phyloP scores from a whole-genome alignment of 2,113 vertebrate species.

The Chroicocephalus ridibundus region DNA sequence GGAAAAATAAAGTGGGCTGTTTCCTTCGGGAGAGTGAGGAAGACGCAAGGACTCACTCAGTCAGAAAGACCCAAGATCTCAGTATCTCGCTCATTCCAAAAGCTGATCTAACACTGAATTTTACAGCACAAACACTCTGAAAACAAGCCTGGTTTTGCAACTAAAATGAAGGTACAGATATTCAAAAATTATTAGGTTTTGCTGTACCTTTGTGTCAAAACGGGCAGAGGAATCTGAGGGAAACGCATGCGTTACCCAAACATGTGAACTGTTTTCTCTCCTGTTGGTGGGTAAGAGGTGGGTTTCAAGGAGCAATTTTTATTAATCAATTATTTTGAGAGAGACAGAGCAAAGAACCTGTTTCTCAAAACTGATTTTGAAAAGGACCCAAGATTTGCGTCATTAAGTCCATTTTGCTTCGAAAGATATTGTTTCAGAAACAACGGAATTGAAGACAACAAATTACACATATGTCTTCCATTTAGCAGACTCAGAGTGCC shows the following conservation, averaged over 20 bases:
- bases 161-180: accelerated
- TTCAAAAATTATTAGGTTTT: not conserved
- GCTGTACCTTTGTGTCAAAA: not conserved
- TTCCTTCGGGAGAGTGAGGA: not conserved
- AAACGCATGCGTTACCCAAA: not conserved
- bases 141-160: not conserved
- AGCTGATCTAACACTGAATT: not conserved
- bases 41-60: not conserved
- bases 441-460: not conserved
- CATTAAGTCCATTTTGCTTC: not conserved
- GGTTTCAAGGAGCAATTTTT: not conserved
- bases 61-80: not conserved
- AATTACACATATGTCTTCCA: not conserved
- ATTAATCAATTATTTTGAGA: not conserved
- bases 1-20: not conserved
- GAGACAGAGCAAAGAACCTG: not conserved
- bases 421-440: not conserved
- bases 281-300: not conserved
- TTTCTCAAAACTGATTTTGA: not conserved
- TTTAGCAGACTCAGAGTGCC: not conserved
- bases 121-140: not conserved
- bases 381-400: not conserved
- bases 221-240: not conserved
- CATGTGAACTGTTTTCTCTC: not conserved
- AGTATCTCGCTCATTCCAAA: not conserved